phyloP scores from a whole-genome alignment of 2,113 vertebrate species.

The Nothocercus nigrocapillus region DNA sequence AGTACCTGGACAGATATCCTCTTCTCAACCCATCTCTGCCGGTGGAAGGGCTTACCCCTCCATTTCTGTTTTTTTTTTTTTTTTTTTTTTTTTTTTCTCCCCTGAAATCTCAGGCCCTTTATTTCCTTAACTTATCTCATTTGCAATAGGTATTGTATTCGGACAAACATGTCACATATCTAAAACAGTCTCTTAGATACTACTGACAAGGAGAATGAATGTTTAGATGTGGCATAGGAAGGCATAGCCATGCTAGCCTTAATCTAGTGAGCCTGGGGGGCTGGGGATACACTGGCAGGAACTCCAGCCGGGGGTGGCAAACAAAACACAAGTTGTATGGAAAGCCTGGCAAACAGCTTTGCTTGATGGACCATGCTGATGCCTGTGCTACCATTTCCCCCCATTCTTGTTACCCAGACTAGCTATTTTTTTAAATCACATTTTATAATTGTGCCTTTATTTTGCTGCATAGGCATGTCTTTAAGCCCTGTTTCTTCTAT shows the following conservation, averaged over 20 bases:
- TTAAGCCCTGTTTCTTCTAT: neutral
- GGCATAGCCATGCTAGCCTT: neutral
- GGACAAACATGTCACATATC: neutral
- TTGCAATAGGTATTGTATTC: neutral
- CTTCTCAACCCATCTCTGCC: neutral
- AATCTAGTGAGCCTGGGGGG: neutral
- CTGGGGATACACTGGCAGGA: neutral
- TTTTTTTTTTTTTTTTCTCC: too few species aligned
- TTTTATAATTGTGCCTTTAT: neutral
- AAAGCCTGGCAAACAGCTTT: neutral
- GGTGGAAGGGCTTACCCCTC: neutral
- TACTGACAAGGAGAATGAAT: neutral
- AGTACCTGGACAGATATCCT: fast-evolving
- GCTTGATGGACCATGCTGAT: neutral
- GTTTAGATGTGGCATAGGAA: neutral
- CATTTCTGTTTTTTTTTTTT: neutral
- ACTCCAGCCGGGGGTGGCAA: neutral
- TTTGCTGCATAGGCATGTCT: neutral
- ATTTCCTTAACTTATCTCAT: neutral
- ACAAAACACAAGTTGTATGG: neutral
- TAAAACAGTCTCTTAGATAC: neutral
- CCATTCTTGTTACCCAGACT: neutral
- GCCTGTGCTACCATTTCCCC: neutral
- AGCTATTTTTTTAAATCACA: neutral
- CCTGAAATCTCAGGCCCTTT: neutral